Conservation (phyloP, 2,888 invertebrate species). For the Oscheius sp. region DNA sequence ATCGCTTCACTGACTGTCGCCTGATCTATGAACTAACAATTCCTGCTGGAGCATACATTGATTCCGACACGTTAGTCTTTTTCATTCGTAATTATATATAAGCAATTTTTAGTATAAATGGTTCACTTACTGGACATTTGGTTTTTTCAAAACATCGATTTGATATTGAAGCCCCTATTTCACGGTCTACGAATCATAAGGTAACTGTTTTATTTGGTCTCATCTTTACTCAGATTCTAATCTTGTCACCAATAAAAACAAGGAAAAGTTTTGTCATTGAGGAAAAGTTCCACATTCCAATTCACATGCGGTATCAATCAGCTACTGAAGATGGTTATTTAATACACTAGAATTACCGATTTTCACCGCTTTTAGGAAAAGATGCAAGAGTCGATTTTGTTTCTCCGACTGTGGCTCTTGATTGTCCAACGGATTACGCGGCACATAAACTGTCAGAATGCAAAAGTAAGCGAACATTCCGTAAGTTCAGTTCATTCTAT, state of each 20-base stretch:
- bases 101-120: constrained; percentile 22
- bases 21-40: constrained; percentile 22
- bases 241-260: neutral
- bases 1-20: constrained; percentile 27
- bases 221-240: neutral
- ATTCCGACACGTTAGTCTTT: constrained; percentile 14
- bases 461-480: constrained; percentile 2
- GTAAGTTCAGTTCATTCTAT: neutral
- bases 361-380: neutral
- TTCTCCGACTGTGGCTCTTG: constrained; percentile 22
- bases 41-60: constrained; percentile 29
- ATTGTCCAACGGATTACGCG: constrained; percentile 27
- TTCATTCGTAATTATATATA: neutral
- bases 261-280: constrained; percentile 21
- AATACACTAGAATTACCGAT: neutral
- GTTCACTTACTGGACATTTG: constrained; percentile 10
- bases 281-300: constrained; percentile 16
- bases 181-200: constrained; percentile 1
- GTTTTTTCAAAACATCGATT: constrained; percentile 16
- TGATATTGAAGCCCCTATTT: constrained; percentile 24
- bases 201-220: neutral
- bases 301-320: constrained; percentile 24
- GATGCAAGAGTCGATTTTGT: neutral
- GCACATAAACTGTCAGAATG: constrained; percentile 2
- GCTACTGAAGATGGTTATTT: constrained; percentile 9